Evolutionary conservation across 37 sponge, comb jelly and placozoan genomes (phyloP).

Genomic region (Theonella swinhoei): DNA sequence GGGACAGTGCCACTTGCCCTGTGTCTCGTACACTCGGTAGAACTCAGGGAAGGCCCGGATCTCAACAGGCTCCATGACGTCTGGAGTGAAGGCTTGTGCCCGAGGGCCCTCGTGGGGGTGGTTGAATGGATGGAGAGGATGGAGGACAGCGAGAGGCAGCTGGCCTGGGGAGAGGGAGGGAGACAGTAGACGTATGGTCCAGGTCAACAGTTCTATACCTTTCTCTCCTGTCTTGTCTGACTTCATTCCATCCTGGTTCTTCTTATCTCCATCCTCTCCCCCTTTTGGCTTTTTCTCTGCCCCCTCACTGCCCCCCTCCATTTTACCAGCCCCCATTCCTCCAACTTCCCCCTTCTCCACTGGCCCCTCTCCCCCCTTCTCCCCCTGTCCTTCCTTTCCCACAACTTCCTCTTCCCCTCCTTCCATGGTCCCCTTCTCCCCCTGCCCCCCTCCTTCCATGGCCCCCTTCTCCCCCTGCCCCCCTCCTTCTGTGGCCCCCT

Average conservation of each 20-base stretch:
- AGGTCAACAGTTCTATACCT: neutral
- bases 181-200: too few species aligned
- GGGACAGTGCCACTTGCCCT: slow-evolving; percentile 24
- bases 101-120: slow-evolving; percentile 84
- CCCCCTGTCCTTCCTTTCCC: neutral
- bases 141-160: neutral
- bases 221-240: neutral
- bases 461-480: neutral
- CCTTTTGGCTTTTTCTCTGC: neutral
- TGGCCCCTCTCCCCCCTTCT: neutral
- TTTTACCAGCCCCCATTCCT: neutral
- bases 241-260: neutral
- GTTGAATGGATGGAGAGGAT: slow-evolving; percentile 84
- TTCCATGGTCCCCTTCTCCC: neutral
- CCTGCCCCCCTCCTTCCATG: too few species aligned
- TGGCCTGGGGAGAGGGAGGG: neutral
- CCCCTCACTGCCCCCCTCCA: neutral
- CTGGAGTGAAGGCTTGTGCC: slow-evolving; percentile 87
- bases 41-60: slow-evolving; percentile 75
- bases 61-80: slow-evolving; percentile 82
- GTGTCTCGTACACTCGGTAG: slow-evolving; percentile 12
- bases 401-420: neutral
- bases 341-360: neutral
- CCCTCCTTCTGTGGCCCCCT: neutral
- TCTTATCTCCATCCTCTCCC: neutral